Base-by-base conservation (phyloP, 1,140 invertebrate genomes). In the Zophobas morio region DNA sequence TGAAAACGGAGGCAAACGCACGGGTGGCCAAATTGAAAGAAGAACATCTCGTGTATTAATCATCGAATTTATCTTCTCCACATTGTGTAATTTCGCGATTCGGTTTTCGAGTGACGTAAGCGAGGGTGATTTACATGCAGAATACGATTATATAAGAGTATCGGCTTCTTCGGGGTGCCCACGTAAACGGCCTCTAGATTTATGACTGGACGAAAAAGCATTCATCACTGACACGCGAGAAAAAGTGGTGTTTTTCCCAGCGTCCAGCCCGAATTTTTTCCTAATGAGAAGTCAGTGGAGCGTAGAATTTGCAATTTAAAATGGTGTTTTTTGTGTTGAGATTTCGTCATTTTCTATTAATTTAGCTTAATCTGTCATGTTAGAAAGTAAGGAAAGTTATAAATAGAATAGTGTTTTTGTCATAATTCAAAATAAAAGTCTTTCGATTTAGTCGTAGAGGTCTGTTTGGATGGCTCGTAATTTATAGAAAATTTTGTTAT, bases 351-450 rank as follows among this genome's bases (percentile, higher is more conserved):
- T 46, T 8, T 8, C 3, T 46, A 46, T 46, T 46, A 46, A 46
- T 46, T 46, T 46, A 8, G 42, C 42, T 46, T 46, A 46, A 46
- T 46, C 42, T 46, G 42, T 46, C 8, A 46, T 46, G 8, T 46
- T 46, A 46, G 42, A 46, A 46, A 46, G 42, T 46, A 46, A 46
- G 42, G 42, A 46, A 46, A 46, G 42, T 46, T 46, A 46, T 46
- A 46, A 46, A 46, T 46, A 46, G 42, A 46, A 46, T 46, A 4
- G 42, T 46, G 42, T 46, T 46, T 46, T 46, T 3, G 42, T 8
- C 3, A 46, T 20, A 20, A 20, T 20, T 20, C 20, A 20, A 20
- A 20, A 20, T 20, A 20, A 20, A 20, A 20, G 20, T 20, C 20
- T 20, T 20, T 20, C 20, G 20, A 20, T 20, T 20, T 20, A 20